A percentile compares a stretch with the other conserved stretches of the same genome.
These are phyloP conservation scores for Ceratosolen fusciceps DNA, from an alignment of 1,140 invertebrate genomes.

Conservation along the genomic window DNA sequence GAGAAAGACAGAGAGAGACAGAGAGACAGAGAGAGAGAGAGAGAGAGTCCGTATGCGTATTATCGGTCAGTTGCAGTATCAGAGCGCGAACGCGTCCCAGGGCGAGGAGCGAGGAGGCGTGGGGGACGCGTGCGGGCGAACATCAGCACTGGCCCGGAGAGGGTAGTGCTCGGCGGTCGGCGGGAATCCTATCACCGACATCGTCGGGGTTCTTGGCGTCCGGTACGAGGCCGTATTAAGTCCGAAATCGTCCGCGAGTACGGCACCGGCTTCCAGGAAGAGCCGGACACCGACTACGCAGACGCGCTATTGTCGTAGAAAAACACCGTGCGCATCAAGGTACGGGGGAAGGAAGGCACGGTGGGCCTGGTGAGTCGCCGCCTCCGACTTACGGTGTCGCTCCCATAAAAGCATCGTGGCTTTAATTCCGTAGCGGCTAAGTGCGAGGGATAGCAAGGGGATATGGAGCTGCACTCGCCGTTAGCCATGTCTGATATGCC, in stretches of 20 bases:
- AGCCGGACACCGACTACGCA: not conserved
- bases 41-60: too few species aligned
- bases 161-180: conserved; percentile 27
- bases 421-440: not conserved
- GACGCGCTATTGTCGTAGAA: too few species aligned
- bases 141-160: not conserved
- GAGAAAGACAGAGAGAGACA: not conserved
- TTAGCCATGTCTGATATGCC: not conserved
- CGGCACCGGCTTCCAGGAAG: conserved; percentile 2
- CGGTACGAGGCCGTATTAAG: conserved; percentile 30
- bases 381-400: too few species aligned
- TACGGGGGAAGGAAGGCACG: too few species aligned
- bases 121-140: not conserved
- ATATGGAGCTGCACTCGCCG: not conserved
- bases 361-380: not conserved
- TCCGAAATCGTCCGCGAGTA: conserved; percentile 24
- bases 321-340: too few species aligned
- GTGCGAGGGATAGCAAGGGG: not conserved
- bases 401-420: too few species aligned
- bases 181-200: not conserved
- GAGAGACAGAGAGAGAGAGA: not conserved
- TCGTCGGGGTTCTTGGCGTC: not conserved
- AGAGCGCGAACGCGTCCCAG: not conserved
- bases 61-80: not conserved
- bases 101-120: not conserved